Conservation (phyloP, 2,888 invertebrate genomes). For the Harpalus rubripes region DNA sequence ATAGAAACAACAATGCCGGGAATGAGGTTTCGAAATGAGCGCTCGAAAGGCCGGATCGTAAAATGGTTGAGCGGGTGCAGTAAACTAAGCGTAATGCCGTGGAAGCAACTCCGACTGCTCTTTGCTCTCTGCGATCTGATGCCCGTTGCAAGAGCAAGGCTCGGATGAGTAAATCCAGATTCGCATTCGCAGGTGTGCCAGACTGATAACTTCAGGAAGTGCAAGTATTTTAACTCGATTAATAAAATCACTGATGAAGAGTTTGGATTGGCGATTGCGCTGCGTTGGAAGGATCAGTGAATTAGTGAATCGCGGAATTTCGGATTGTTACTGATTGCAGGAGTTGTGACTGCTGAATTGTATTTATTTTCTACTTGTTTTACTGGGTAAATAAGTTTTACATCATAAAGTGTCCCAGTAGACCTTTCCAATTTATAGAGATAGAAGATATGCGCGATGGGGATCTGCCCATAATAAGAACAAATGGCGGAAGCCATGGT, state of each 20-base stretch:
- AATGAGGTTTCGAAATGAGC: conserved; percentile 28
- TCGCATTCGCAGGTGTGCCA: not conserved
- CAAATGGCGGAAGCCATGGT: too few species aligned
- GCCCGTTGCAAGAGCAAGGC: not conserved
- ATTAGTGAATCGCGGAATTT: not conserved
- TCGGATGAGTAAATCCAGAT: conserved; percentile 14
- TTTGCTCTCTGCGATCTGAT: conserved; percentile 27
- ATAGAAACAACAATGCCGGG: conserved; percentile 63
- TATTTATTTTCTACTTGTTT: too few species aligned
- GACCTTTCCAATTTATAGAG: too few species aligned
- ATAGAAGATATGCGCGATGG: too few species aligned
- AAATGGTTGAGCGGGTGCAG: conserved; percentile 62
- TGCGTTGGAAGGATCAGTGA: not conserved
- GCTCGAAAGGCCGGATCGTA: conserved; percentile 54
- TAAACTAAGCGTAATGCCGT: conserved; percentile 66
- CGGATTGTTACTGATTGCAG: not conserved
- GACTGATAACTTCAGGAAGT: not conserved
- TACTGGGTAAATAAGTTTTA: too few species aligned
- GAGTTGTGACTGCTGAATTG: too few species aligned
- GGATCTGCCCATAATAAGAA: too few species aligned
- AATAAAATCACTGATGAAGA: not conserved
- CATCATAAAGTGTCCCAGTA: too few species aligned
- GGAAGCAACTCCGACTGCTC: conserved; percentile 55
- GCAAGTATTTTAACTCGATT: conserved; percentile 2
- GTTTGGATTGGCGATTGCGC: not conserved